Evolutionary conservation across 2,797 vertebrate species (phyloP).

Genomic region (Dipus sagitta): DNA sequence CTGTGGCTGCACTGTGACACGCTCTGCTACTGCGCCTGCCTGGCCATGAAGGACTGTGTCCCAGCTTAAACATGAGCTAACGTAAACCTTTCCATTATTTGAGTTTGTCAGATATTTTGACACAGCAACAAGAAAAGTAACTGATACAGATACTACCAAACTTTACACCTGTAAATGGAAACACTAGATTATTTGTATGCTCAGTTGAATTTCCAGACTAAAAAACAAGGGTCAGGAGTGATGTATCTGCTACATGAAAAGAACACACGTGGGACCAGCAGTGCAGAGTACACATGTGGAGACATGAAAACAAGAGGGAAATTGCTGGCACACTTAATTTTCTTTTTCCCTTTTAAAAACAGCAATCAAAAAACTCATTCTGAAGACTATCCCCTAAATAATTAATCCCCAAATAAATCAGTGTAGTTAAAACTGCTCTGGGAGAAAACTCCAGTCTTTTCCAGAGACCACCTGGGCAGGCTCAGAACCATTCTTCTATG

Average conservation of each 20-base stretch:
- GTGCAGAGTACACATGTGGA: background rate
- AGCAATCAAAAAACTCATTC: conserved; percentile 38
- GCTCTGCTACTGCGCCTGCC: background rate
- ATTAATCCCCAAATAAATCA: conserved; percentile 67
- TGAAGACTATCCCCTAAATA: conserved; percentile 59
- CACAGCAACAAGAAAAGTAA: background rate
- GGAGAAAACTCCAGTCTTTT: conserved; percentile 68
- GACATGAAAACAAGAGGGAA: background rate
- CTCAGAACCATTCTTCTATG: conserved; percentile 64
- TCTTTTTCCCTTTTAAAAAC: conserved; percentile 16
- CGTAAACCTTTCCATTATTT: background rate
- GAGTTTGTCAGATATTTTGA: background rate
- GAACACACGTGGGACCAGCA: background rate
- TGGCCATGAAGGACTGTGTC: background rate
- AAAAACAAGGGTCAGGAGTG: background rate
- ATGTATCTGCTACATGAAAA: background rate
- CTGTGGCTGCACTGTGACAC: background rate
- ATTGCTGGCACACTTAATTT: background rate
- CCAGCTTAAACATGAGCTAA: too few species aligned
- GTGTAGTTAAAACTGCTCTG: conserved; percentile 68
- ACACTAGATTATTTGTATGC: background rate
- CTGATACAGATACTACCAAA: background rate
- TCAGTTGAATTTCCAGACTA: conserved; percentile 4
- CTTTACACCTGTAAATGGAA: conserved; percentile 18
- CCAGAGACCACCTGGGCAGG: conserved; percentile 78